Evolutionary conservation across 1,140 invertebrate species (phyloP).

Genomic region (Catajapyx aquilonaris): DNA sequence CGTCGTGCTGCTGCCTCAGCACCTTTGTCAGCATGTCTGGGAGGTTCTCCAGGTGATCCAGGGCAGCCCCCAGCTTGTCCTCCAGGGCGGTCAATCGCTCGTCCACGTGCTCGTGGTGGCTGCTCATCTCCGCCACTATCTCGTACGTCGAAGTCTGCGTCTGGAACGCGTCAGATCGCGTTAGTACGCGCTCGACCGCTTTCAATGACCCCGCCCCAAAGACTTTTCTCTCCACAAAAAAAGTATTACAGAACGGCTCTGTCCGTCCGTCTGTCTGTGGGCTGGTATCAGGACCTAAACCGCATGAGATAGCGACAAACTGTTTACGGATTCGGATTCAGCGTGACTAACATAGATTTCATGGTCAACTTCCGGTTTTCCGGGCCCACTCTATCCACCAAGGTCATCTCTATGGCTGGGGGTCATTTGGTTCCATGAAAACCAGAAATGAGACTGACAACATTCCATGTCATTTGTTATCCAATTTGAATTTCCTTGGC

Average conservation of each 20-base stretch:
- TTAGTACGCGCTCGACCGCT: not conserved
- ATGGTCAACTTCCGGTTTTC: no score
- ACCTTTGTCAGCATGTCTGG: conserved; percentile 59
- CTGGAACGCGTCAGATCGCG: conserved; percentile 31
- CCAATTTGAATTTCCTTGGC: no score
- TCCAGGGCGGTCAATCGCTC: conserved; percentile 65
- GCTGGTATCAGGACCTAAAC: no score
- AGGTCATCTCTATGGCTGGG: not conserved
- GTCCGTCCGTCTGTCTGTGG: no score
- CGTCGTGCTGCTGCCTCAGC: conserved; percentile 39
- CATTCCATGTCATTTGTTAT: no score
- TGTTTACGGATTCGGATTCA: no score
- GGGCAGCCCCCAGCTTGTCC: conserved; percentile 56
- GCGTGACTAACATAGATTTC: no score
- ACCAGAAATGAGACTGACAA: no score
- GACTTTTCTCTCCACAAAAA: conserved; percentile 2
- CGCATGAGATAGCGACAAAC: no score
- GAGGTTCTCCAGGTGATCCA: conserved; percentile 56
- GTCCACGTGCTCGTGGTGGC: conserved; percentile 71
- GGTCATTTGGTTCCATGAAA: not conserved
- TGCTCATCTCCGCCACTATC: conserved; percentile 87
- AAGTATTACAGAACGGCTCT: no score
- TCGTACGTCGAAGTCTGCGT: conserved; percentile 94
- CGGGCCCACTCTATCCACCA: no score
- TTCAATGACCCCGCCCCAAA: not conserved